These are phyloP conservation scores for Ophioninae sp. DNA, from an alignment of 2,888 invertebrate genomes.

Conservation along the genomic window DNA sequence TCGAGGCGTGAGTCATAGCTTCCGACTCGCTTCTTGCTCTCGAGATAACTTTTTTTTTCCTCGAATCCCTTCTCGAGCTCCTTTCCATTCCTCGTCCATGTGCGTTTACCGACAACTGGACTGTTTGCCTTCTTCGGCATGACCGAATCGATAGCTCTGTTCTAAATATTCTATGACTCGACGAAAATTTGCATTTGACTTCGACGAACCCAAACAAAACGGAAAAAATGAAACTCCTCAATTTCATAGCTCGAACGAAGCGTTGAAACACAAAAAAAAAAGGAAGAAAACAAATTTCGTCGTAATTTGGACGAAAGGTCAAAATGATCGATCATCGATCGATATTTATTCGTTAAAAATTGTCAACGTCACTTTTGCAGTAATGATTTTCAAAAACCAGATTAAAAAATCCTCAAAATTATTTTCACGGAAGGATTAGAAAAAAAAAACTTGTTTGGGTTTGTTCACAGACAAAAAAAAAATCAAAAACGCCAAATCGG, in stretches of 20 bases:
- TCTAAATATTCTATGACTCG: constrained; percentile 5
- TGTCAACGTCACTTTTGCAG: no score
- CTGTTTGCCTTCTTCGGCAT: constrained; percentile 31
- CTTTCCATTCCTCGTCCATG: neutral
- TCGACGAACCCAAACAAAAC: neutral
- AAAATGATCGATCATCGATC: no score
- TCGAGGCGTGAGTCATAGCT: constrained; percentile 50
- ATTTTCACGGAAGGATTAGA: no score
- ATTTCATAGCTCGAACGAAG: no score
- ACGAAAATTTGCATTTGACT: neutral
- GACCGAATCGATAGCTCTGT: constrained; percentile 39
- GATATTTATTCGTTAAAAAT: no score
- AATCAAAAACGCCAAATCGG: no score
- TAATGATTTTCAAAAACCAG: no score
- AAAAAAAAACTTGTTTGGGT: neutral
- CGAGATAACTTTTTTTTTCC: constrained; percentile 30
- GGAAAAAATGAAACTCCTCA: no score
- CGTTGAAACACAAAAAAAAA: no score
- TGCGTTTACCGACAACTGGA: constrained; percentile 31
- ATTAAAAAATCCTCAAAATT: no score
- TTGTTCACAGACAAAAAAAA: neutral
- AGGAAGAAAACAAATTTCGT: no score
- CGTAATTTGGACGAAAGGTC: no score
- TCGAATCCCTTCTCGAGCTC: neutral
- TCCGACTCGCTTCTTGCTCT: constrained; percentile 39